These are phyloP conservation scores for Falco biarmicus DNA, from an alignment of 2,797 vertebrate species.

Conservation along the genomic window DNA sequence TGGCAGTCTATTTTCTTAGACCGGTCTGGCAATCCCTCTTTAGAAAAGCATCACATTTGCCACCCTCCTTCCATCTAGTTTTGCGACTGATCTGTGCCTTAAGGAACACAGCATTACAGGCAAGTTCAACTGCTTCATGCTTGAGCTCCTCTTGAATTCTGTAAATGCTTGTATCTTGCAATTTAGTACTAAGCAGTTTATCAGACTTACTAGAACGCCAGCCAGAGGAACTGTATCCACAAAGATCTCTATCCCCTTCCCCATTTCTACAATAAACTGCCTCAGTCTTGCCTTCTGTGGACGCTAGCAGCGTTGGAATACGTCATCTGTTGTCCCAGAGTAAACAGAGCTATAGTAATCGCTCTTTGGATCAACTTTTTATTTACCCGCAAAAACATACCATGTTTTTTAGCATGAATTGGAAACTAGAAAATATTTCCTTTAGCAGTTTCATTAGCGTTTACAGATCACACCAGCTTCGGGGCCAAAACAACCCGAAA, in stretches of 20 bases:
- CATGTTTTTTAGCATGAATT: not conserved
- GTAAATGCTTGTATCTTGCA: not conserved
- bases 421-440: not conserved
- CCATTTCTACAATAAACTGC: not conserved
- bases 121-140: not conserved
- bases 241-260: not conserved
- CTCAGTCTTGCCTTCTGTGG: not conserved
- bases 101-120: not conserved
- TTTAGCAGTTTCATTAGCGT: not conserved
- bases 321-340: not conserved
- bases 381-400: not conserved
- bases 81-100: not conserved
- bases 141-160: not conserved
- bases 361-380: not conserved
- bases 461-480: not conserved
- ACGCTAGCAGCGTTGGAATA: not conserved
- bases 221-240: not conserved
- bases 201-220: not conserved
- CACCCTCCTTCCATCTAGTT: not conserved
- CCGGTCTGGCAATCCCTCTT: not conserved
- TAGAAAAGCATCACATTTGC: not conserved
- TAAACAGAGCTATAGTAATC: not conserved
- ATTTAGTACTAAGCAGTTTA: not conserved
- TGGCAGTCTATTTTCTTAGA: not conserved
- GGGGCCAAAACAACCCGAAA: fast-evolving